Base-by-base conservation (phyloP, 2,888 invertebrate genomes). In the Cephus runcator region DNA sequence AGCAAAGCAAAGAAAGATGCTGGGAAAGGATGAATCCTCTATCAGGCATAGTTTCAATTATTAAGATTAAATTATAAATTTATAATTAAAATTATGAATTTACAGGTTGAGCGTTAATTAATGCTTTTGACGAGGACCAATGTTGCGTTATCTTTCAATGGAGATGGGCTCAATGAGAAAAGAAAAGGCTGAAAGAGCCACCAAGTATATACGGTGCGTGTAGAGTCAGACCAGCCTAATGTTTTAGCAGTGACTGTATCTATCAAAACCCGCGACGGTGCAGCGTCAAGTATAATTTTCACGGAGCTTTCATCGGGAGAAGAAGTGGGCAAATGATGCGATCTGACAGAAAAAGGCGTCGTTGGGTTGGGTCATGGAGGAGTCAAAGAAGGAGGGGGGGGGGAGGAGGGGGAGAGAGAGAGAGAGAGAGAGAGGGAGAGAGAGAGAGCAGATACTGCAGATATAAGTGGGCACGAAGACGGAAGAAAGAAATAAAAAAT, bases 321-420 rank as follows among this genome's bases (percentile, higher is more conserved):
- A 9, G 23, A 56, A 23, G 23, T 56, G 23, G 56, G 56, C 9
- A 23, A 56, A 23, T 23, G 23, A 56, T 56, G 56, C 56, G 56
- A 56, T 23, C 23, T 56, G 56, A 56, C 23, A 56, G 23, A 23
- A 56, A 56, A 56, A 23, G 15, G 23, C 56, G 23, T 23, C 23
- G 23, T 56, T 23, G 56, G 56, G 9, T 56, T 56, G 56, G 9
- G 56, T 56, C 56, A 1, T 1, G 56, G 23, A 9, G 34, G 75
- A 69, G 11, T 35, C 12, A 34, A 11, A 15, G 40, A 56, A 73
- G 35, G 30, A 23, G 40, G 36, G 33, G 23, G 31, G 31, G 31
- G 31, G 31, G 73, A 35, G 75, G 69, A 35, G 75, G 69, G 75
- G 34, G 73, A 79, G 77, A 79, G 76, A 23, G 77, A 35, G 23